Conservation (phyloP, 2,113 vertebrate species). For the Ranitomeya imitator region DNA sequence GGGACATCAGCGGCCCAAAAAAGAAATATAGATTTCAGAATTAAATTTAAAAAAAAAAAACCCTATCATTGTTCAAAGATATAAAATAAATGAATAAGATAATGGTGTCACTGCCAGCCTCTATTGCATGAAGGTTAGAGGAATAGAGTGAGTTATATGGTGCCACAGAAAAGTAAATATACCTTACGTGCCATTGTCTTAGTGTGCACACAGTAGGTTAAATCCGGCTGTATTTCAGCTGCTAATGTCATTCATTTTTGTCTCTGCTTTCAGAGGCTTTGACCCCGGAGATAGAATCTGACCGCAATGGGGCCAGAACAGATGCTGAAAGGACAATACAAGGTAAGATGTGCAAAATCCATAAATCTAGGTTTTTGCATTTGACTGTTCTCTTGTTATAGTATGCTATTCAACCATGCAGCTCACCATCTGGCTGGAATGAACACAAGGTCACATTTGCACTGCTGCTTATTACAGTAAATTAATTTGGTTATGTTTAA, state of each 20-base stretch:
- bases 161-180: background rate
- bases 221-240: background rate
- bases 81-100: background rate
- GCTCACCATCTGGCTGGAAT: constrained; percentile 97
- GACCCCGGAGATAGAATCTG: constrained; percentile 99
- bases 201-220: background rate
- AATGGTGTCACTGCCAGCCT: background rate
- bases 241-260: constrained; percentile 66
- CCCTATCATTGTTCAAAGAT: background rate
- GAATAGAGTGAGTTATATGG: background rate
- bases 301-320: constrained; percentile 98
- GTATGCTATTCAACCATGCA: constrained; percentile 95
- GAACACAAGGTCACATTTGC: constrained; percentile 96
- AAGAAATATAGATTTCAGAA: background rate
- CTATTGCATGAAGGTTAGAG: background rate
- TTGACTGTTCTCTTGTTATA: constrained; percentile 91
- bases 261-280: constrained; percentile 96
- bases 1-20: background rate
- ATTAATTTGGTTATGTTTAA: constrained; percentile 65
- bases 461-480: constrained; percentile 79
- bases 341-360: constrained; percentile 96
- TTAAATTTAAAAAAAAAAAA: background rate
- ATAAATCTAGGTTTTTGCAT: constrained; percentile 91
- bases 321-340: constrained; percentile 99
- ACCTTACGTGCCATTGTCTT: constrained; percentile 10